Base-by-base conservation (phyloP, 2,797 vertebrate species). In the Acropternis orthonyx region DNA sequence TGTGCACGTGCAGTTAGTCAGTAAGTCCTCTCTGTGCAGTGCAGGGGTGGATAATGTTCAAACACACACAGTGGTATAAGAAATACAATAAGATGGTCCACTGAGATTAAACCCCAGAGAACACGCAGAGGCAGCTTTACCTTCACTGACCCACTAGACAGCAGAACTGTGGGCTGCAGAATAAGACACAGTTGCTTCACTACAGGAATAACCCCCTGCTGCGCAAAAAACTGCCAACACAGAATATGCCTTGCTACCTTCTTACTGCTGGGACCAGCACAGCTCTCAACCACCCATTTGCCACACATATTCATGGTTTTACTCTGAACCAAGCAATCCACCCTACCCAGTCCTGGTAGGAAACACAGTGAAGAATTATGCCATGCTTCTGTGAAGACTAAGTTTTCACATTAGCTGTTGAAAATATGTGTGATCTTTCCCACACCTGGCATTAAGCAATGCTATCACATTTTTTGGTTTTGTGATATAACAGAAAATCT, bases 351-450 rank as follows among this genome's bases (percentile, higher is more conserved):
- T 14, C 8, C 51, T 41, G 16, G 23, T 73, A 84, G 95, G 63
- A 96, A 89, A 78, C 41, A 63, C 10, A 34, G 48, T 88, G 85
- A 68, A 66, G 63, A 93, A 83, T 51, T 76, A 39, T 49, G 28
- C 68, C 48, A 48, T 65, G 43, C 76, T 74, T 78, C 73, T 89
- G 34, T 87, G 88, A 96, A 95, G 87, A 51, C n/a, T 36, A 43
- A 8, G 14, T 78, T 94, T 94, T 93, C 85, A 84, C 84, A 95
- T 97, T 97, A 97, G 92, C 81, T 94, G 87, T 95, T 97, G 95
- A 92, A 89, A 93, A 86, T 88, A 61, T 19, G 23, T 19, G 19
- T 67, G 52, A 56, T 7, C 24, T 91, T 94, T 94, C 89, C 74
- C 65, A 79, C 52, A 86, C 49, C 52, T 91, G 52, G 11, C 30